Evolutionary conservation across 2,888 invertebrate species (phyloP), one percentile per base, ranked within the genome.

Genomic region (Brassicogethes aeneus): DNA sequence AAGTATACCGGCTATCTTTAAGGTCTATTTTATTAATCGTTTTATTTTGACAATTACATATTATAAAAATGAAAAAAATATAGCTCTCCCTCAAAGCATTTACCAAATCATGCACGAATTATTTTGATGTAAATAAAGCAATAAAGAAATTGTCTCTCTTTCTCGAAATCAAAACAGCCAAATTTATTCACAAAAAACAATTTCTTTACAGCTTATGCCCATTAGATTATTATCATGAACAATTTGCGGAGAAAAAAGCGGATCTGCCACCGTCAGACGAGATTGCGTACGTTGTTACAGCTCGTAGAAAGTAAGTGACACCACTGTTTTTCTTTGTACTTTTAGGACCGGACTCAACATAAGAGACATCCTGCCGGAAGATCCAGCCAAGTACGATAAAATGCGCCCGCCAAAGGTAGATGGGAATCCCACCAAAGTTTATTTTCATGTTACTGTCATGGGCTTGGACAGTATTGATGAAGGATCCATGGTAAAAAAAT

Each of bases 391-490:
- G 47, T 92, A 92, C 65, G 92, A 92, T 67, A 92, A 92, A 74
- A 92, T 92, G 91, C 73, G 90, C 36, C 92, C 92, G 1, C 92
- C 92, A 1, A 91, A 91, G 67, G 84, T 84, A 64, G 87, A 88
- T 60, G 89, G 88, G 12, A 82, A 85, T 59, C 85, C 92, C 0
- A 92, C 92, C 1, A 82, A 80, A 3, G 92, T 93, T 17, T 83
- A 83, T 65, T 92, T 92, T 69, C 92, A 92, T 61, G 91, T 92
- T 23, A 92, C 92, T 0, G 92, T 92, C 30, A 91, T 93, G 90
- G 93, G 93, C 1, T 71, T 94, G 48, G 93, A 94, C 70, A 93
- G 93, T 30, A 93, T 95, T 48, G 93, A 93, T 61, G 94, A 94
- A 68, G 91, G 87, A 55, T 92, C 92, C 2, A 95, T 95, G 94